Evolutionary conservation across 1,140 invertebrate genomes (phyloP), one percentile per base, ranked within the genome.

Genomic region (Drosophila watanabei): DNA sequence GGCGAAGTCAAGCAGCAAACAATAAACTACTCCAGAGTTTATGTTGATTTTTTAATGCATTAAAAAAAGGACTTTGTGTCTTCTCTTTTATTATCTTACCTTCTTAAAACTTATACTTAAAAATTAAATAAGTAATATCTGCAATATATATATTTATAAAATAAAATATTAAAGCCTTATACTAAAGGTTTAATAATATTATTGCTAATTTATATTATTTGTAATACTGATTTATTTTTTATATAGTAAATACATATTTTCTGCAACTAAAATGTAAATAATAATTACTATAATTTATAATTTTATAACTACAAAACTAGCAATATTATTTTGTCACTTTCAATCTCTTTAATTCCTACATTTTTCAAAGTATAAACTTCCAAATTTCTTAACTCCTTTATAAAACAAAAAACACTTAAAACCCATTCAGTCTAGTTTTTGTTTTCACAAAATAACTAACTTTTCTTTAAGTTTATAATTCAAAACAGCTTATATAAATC

Each of bases 1-100:
- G 11, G 16, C 20, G 3, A 54, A 65, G 66, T 54, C 48, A 66
- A 52, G 32, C 7, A 52, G 62, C 33, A 69, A 66, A 43, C 30
- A 39, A 41, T 41, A 28, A 33, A 66, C 39, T 45, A 35, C 37
- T 32, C 20, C 43, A 28, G 16, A 43, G n/a, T n/a, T 52, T 33
- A 66, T 43, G 20, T 35, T 43, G 20, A 62, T 49, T n/a, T n/a
- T n/a, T n/a, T n/a, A n/a, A n/a, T 28, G 41, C 10, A 33, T 64
- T 64, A 37, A 24, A 56, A 54, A 10, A 11, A 14, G 9, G 0
- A 32, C 10, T 32, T 30, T 20, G 4, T 6, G 8, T 0, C 1
- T 37, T 1, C 6, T 39, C 14, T 10, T 6, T 5, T 37, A 0
- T n/a, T n/a, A n/a, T n/a, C n/a, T n/a, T n/a, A n/a, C n/a, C n/a